Conservation (phyloP, 2,888 invertebrate genomes). For the Thera obeliscata region DNA sequence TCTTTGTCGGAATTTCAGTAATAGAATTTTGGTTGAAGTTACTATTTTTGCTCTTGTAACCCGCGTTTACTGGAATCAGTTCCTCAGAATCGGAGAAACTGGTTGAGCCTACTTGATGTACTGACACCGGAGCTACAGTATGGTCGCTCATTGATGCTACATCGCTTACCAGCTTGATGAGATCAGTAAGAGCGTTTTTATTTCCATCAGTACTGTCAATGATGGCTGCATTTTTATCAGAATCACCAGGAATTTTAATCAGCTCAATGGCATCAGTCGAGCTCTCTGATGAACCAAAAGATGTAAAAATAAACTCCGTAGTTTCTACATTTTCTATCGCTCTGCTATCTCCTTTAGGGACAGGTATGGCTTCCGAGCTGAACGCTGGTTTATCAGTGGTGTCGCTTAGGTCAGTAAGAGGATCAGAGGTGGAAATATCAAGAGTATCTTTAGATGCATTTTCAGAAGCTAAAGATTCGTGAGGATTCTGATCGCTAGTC, state of each 20-base stretch:
- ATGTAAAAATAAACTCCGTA: slow-evolving; percentile 68
- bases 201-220: slow-evolving; percentile 60
- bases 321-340: slow-evolving; percentile 69
- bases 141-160: slow-evolving; percentile 77
- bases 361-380: slow-evolving; percentile 58
- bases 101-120: slow-evolving; percentile 49
- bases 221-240: slow-evolving; percentile 59
- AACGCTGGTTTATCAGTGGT: slow-evolving; percentile 52
- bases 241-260: slow-evolving; percentile 65
- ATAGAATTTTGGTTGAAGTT: slow-evolving; percentile 77
- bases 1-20: slow-evolving; percentile 71
- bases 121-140: slow-evolving; percentile 52
- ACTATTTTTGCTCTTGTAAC: slow-evolving; percentile 77
- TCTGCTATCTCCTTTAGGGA: slow-evolving; percentile 53
- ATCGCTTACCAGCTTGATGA: slow-evolving; percentile 76
- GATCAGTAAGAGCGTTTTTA: slow-evolving; percentile 67
- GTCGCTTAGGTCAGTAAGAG: slow-evolving; percentile 47
- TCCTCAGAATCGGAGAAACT: slow-evolving; percentile 74
- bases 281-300: slow-evolving; percentile 69
- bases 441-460: slow-evolving; percentile 58
- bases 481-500: slow-evolving; percentile 77
- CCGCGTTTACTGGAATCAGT: slow-evolving; percentile 73
- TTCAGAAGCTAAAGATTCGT: slow-evolving; percentile 60
- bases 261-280: slow-evolving; percentile 70
- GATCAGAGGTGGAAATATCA: slow-evolving; percentile 53